Evolutionary conservation across 2,888 invertebrate genomes (phyloP), one percentile per base, ranked within the genome.

Genomic region (Apoda limacodes): DNA sequence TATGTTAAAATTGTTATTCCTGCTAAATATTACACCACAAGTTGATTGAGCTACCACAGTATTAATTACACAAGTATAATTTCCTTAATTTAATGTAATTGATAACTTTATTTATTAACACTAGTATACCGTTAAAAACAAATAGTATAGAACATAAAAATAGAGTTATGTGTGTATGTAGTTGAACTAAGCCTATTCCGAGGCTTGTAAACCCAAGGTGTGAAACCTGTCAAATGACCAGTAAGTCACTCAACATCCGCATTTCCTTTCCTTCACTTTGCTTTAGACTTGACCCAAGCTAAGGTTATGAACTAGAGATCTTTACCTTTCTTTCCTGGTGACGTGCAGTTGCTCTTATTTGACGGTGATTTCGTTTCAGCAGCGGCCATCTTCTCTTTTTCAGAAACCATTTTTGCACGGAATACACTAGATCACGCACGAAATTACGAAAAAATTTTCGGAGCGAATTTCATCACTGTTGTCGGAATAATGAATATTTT

Each of bases 271-370:
- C 64, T 63, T 67, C 58, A 50, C 60, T 62, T 68, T 56, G 54
- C 34, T 26, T 7, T 17, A 7, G 5, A 7, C 7, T 17, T 7
- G 17, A 17, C 5, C 5, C 17, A 7, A 17, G 17, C 5, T 17
- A 17, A 5, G 17, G 17, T 7, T 7, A 7, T 5, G 7, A 17
- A 17, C 17, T 6, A 17, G 7, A 17, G 17, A 19, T 22, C 9
- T 22, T 56, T 70, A 82, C 82, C 82, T 78, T 81, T 81, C 52
- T 81, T 82, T 41, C 70, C 78, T 10, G 80, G 81, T 36, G 82
- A 78, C 32, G 78, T 66, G 57, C 71, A 72, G 63, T 80, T 80
- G 55, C 66, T 70, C 62, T 66, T 74, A 57, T 71, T 74, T 31
- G 72, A 69, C 23, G 78, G 75, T 40, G 80, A 78, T 56, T 78